Evolutionary conservation across 1,140 invertebrate genomes (phyloP).

Genomic region (Drosophila equinoxialis): DNA sequence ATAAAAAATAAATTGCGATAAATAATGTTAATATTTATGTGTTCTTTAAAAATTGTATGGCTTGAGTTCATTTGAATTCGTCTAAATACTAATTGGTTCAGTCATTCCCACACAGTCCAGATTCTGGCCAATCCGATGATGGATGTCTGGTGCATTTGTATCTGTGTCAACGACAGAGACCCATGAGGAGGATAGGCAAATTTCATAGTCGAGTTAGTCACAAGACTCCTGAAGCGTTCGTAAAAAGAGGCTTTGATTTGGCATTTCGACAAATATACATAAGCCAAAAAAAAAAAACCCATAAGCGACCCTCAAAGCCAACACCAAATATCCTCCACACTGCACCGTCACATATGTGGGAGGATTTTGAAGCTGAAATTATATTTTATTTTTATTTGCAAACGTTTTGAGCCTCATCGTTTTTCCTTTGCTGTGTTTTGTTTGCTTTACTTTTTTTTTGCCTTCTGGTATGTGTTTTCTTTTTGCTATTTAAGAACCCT

Average conservation of each 20-base stretch:
- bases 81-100: background rate
- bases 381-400: constrained; percentile 76
- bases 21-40: background rate
- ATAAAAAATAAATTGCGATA: too few species aligned
- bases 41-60: background rate
- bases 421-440: constrained; percentile 14
- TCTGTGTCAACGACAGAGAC: background rate
- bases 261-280: constrained; percentile 20
- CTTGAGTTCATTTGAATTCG: background rate
- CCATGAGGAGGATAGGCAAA: background rate
- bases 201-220: constrained; percentile 7
- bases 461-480: background rate
- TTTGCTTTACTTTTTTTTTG: background rate
- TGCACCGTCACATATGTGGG: background rate
- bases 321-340: constrained; percentile 1
- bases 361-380: constrained; percentile 57
- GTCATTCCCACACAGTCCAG: too few species aligned
- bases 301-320: background rate
- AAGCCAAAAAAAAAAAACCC: constrained; percentile 6
- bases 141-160: too few species aligned
- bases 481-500: constrained; percentile 39
- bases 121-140: too few species aligned
- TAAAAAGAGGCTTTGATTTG: constrained; percentile 58
- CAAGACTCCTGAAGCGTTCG: background rate
- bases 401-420: constrained; percentile 36